These are phyloP conservation scores for Drosophila serrata DNA, from an alignment of 1,140 invertebrate species.

Conservation along the genomic window DNA sequence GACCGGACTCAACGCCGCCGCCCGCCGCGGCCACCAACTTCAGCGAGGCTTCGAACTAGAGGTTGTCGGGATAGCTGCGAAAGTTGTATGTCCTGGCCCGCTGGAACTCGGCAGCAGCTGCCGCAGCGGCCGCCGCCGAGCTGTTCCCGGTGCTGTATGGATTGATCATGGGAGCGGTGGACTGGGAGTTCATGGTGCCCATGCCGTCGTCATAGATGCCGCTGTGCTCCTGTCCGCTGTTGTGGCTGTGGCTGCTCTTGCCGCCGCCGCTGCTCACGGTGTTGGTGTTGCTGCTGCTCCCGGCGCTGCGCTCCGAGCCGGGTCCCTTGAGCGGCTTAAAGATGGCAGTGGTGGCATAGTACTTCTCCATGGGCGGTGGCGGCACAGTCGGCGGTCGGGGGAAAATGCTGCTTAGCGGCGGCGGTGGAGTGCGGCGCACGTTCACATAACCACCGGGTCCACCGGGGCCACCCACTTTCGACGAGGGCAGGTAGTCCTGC, in stretches of 20 bases:
- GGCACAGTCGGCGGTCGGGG: conserved; percentile 88
- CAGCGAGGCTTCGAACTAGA: conserved; percentile 84
- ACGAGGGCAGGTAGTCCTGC: conserved; percentile 82
- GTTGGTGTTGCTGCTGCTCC: conserved; percentile 57
- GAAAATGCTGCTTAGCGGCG: conserved; percentile 87
- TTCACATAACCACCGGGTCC: conserved; percentile 80
- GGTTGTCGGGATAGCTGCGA: conserved; percentile 84
- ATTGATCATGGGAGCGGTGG: conserved; percentile 83
- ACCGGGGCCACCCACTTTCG: conserved; percentile 76
- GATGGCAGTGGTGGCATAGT: conserved; percentile 89
- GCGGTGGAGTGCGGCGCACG: conserved; percentile 82
- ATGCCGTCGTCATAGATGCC: conserved; percentile 81
- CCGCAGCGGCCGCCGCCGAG: conserved; percentile 51
- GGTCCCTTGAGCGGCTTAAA: conserved; percentile 83
- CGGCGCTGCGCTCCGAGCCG: conserved; percentile 52
- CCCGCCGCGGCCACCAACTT: conserved; percentile 65
- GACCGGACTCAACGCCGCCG: conserved; percentile 14
- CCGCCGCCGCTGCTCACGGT: conserved; percentile 67
- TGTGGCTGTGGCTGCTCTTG: conserved; percentile 76
- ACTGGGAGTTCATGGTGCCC: conserved; percentile 83
- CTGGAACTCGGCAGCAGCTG: conserved; percentile 75
- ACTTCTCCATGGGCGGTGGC: conserved; percentile 90
- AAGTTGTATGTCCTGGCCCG: conserved; percentile 84
- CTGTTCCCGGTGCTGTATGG: conserved; percentile 69
- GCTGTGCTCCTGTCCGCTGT: conserved; percentile 63